Evolutionary conservation across 2,888 invertebrate species (phyloP).

Genomic region (Carcina quercana): DNA sequence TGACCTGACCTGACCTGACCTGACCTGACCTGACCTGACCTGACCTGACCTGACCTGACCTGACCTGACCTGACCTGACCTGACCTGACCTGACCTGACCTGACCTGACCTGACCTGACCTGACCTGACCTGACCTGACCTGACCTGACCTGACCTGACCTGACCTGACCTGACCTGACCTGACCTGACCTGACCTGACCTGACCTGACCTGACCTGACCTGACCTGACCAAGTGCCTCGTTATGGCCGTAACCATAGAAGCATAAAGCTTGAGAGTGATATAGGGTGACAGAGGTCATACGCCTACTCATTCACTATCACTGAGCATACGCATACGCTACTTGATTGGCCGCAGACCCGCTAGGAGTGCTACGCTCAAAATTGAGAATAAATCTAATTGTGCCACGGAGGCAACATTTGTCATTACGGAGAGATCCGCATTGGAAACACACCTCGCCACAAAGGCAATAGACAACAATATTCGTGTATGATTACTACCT

Average conservation of each 20-base stretch:
- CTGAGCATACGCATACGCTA: neutral
- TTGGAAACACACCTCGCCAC: no score
- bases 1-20: constrained; percentile 6
- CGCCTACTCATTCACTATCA: neutral
- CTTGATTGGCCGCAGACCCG: neutral
- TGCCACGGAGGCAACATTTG: no score
- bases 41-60: constrained; percentile 6
- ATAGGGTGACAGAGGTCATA: neutral
- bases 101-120: constrained; percentile 6
- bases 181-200: constrained; percentile 6
- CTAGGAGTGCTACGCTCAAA: no score
- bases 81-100: constrained; percentile 6
- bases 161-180: constrained; percentile 6
- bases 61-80: constrained; percentile 6
- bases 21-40: constrained; percentile 6
- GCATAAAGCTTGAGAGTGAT: neutral
- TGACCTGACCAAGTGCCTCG: constrained; percentile 8
- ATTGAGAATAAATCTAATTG: neutral
- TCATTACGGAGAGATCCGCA: no score
- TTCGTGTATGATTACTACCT: no score
- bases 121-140: constrained; percentile 6
- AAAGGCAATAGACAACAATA: no score
- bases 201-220: constrained; percentile 5
- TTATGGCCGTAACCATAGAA: constrained; percentile 5
- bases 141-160: constrained; percentile 6